Evolutionary conservation across 2,797 vertebrate genomes (phyloP), one percentile per base, ranked within the genome.

Genomic region (Molossus alvarezi): DNA sequence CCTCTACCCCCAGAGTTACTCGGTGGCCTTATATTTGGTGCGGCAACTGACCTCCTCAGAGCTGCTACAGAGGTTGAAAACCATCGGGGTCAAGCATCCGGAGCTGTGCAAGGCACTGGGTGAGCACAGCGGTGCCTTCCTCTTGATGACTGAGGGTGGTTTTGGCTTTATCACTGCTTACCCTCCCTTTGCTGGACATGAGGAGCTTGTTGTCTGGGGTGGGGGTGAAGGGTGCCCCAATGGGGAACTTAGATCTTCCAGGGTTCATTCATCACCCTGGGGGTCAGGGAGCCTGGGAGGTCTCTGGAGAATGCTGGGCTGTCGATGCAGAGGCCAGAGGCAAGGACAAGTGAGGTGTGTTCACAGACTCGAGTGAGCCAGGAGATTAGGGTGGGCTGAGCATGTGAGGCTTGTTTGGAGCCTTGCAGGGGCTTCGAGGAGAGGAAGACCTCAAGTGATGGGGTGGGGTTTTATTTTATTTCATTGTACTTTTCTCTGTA

Each of bases 61-160:
- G 97, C 99, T 99, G 97, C 99, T 99, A 97, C 99, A 99, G 98
- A 99, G 99, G 96, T 99, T 99, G 95, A 99, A 99, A 98, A 99
- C 99, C 69, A 99, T 99, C 94, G 99, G 99, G 3, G 99, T 99
- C 53, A 99, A 99, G 96, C 99, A 99, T 72, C 99, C 99, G 0
- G 99, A 99, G 67, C 99, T 99, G 81, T 99, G 99, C 99, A 99
- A 99, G 80, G 99, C 99, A 0, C 99, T 99, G 90, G 99, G 99
- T 99, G 98, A 99, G 99, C 98, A 0, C 6, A 29, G 13, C 0
- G 2, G 57, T n/a, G 25, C 55, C 55, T 65, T 21, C 37, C 18
- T 73, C 5, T 27, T 2, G 4, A 33, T 65, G 27, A 33, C 67
- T 13, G 27, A 15, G n/a, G 80, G 17, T 14, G 45, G 60, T 6